Base-by-base conservation (phyloP, 1,140 invertebrate genomes). In the Cyrtorhinus lividipennis region DNA sequence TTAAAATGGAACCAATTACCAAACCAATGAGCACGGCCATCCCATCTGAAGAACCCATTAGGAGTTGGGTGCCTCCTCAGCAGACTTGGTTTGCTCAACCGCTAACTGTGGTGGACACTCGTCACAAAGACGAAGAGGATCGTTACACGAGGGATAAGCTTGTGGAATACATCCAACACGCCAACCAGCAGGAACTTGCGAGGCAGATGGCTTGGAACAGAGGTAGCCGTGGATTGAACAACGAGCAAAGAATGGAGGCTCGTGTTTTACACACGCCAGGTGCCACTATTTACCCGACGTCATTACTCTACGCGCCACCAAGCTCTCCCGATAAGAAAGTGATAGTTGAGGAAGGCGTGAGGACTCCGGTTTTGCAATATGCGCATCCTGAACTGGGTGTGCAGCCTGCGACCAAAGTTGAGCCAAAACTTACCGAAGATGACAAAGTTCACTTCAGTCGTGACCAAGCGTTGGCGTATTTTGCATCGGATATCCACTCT, bases 341-440 rank as follows among this genome's bases (percentile, higher is more conserved):
- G 1, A 48, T 62, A 3, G 78, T 85, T 62, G 85, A 84, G 67
- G 80, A 85, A 67, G 83, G 82, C 45, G 81, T 82, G 0, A 74
- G 85, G 56, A 81, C 83, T 20, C 86, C 86, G 0, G 83, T 88
- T 2, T 73, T 87, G 1, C 84, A 87, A 66, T 88, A 88, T 66
- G 85, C 85, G 3, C 85, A 88, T 71, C 86, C 86, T 0, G 86
- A 88, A 67, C 70, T 87, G 1, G 86, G 86, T 3, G 81, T 85
- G 0, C 86, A 88, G 67, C 83, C 83, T 0, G 85, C 83, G 0
- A 85, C 83, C 53, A 58, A 60, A 71, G 76, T 75, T 1, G 76
- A 75, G 1, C 65, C 72, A 25, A 75, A 77, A 26, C 72, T 75
- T 48, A 69, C 76, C 24, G 72, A 69, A 30, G 62, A 68, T 57